These are phyloP conservation scores for Erethizon dorsatum DNA, from an alignment of 2,797 vertebrate genomes.

Conservation along the genomic window DNA sequence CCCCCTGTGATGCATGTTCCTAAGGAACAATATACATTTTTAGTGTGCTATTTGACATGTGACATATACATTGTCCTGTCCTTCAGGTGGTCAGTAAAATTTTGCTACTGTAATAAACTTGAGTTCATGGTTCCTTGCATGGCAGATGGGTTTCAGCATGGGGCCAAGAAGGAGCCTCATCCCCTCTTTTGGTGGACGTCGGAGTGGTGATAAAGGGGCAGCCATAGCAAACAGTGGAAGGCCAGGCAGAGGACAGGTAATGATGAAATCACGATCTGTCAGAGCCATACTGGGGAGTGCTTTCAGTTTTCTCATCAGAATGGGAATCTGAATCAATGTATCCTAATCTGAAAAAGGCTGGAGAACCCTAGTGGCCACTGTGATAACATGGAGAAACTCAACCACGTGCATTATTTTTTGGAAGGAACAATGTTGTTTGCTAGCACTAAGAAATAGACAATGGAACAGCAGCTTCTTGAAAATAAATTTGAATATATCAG, in stretches of 20 bases:
- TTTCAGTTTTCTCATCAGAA: conserved; percentile 16
- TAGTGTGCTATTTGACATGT: neutral
- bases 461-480: conserved; percentile 58
- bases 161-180: neutral
- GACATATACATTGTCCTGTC: neutral
- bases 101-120: neutral
- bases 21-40: conserved; percentile 11
- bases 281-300: conserved; percentile 10
- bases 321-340: neutral
- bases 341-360: neutral
- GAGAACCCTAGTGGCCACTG: neutral
- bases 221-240: neutral
- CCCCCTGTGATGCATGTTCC: neutral
- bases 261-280: neutral
- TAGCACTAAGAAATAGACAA: conserved; percentile 60
- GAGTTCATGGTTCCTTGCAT: neutral
- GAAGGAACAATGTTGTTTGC: conserved; percentile 5
- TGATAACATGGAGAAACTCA: conserved; percentile 35
- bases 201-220: conserved; percentile 13
- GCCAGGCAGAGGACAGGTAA: neutral
- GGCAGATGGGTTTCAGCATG: conserved; percentile 1
- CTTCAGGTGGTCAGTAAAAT: neutral
- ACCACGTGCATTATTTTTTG: neutral
- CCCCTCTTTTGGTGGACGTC: neutral
- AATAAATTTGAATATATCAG: conserved; percentile 67